These are phyloP conservation scores for Onychorhynchus coronatus DNA, from an alignment of 2,113 vertebrate genomes.

Conservation along the genomic window DNA sequence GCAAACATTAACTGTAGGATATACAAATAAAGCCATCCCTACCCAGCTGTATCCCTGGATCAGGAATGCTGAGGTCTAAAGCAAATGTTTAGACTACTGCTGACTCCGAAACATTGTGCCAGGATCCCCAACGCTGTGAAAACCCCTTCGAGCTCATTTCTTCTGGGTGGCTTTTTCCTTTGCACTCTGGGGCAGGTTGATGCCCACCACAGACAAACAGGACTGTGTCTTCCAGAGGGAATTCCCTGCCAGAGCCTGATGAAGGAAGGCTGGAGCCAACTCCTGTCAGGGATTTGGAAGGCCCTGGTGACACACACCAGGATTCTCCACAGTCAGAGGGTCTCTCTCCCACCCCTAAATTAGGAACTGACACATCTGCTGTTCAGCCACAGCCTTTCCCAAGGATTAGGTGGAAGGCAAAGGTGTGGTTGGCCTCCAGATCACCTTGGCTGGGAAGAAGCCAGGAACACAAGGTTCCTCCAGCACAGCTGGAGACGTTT, in stretches of 20 bases:
- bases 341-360: neutral
- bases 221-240: neutral
- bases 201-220: too few species aligned
- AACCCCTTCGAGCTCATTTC: neutral
- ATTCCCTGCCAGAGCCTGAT: neutral
- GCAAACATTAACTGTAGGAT: neutral
- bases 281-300: neutral
- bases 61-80: neutral
- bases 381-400: neutral
- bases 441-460: neutral
- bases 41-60: neutral
- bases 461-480: neutral
- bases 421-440: neutral
- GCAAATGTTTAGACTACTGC: neutral
- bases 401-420: neutral
- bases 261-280: neutral
- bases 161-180: neutral
- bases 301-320: too few species aligned
- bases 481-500: neutral
- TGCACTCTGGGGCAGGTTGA: too few species aligned
- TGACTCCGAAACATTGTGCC: neutral
- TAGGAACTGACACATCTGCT: neutral
- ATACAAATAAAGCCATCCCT: neutral
- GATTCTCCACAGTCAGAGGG: neutral
- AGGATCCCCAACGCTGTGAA: neutral